These are phyloP conservation scores for Thera britannica DNA, from an alignment of 2,888 invertebrate species.

Conservation along the genomic window DNA sequence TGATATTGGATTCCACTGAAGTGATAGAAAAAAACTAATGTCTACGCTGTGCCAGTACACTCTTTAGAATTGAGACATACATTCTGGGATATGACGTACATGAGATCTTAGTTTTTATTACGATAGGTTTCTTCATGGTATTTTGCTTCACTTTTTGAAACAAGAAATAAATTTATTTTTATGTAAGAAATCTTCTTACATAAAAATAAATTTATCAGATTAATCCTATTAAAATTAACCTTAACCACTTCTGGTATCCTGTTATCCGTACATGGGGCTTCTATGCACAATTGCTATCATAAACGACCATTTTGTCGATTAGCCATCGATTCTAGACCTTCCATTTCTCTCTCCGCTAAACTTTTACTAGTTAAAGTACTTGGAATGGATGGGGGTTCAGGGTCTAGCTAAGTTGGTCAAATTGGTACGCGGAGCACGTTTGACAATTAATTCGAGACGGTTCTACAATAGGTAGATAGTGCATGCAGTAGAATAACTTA, in stretches of 20 bases:
- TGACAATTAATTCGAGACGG: constrained; percentile 72
- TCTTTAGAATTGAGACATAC: no score
- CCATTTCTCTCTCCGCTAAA: constrained; percentile 11
- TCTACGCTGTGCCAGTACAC: no score
- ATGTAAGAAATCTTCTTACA: background rate
- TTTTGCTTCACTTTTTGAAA: background rate
- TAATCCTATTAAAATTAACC: constrained; percentile 26
- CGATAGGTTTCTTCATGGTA: no score
- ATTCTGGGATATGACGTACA: no score
- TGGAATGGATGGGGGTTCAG: constrained; percentile 29
- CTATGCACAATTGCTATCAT: constrained; percentile 47
- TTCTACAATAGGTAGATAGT: constrained; percentile 11
- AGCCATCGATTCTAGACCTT: constrained; percentile 38
- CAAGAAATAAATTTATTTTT: background rate
- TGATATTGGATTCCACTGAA: no score
- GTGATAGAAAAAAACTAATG: no score
- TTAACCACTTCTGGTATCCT: constrained; percentile 38
- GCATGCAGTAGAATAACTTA: constrained; percentile 13
- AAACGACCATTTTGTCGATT: constrained; percentile 43
- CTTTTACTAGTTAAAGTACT: constrained; percentile 27
- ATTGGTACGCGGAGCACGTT: constrained; percentile 69
- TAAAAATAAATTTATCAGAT: background rate
- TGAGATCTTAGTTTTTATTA: no score
- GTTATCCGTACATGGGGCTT: constrained; percentile 41
- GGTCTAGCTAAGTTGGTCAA: constrained; percentile 55